Percentiles rank a stretch among this genome's conserved stretches.
Evolutionary conservation across 2,888 invertebrate species (phyloP).

Genomic region (Anodontia alba): DNA sequence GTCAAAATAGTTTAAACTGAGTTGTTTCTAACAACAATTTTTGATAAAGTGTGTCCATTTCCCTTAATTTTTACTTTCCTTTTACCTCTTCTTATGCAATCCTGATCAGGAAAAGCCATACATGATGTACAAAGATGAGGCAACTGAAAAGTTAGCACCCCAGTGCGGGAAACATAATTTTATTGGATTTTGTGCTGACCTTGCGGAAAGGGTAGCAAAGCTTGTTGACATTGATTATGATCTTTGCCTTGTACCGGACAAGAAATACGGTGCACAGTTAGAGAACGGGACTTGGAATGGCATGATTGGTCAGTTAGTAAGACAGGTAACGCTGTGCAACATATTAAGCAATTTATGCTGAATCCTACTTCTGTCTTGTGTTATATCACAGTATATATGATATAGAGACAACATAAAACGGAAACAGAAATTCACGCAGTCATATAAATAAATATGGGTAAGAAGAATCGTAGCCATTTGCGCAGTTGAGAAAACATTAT

Average conservation of each 20-base stretch:
- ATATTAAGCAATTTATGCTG: too few species aligned
- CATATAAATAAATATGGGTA: too few species aligned
- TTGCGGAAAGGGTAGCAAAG: slow-evolving; percentile 81
- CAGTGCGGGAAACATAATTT: slow-evolving; percentile 91
- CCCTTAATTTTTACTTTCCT: too few species aligned
- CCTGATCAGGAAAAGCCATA: slow-evolving; percentile 78
- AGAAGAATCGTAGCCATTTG: too few species aligned
- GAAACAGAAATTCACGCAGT: too few species aligned
- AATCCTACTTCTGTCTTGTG: too few species aligned
- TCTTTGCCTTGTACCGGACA: slow-evolving; percentile 71
- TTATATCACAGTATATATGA: too few species aligned
- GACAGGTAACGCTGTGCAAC: slow-evolving; percentile 75
- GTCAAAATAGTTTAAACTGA: too few species aligned
- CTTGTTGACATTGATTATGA: slow-evolving; percentile 83
- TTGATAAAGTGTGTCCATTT: too few species aligned
- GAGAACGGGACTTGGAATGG: slow-evolving; percentile 81
- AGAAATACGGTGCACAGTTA: slow-evolving; percentile 69
- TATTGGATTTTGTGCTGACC: slow-evolving; percentile 85
- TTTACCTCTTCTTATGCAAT: background rate
- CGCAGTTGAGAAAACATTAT: too few species aligned
- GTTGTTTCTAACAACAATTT: too few species aligned
- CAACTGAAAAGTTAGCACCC: slow-evolving; percentile 23
- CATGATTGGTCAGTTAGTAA: slow-evolving; percentile 81
- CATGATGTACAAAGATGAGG: slow-evolving; percentile 72
- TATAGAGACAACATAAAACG: too few species aligned